Evolutionary conservation across 2,113 vertebrate genomes (phyloP), one percentile per base, ranked within the genome.

Genomic region (Oncorhynchus masou): DNA sequence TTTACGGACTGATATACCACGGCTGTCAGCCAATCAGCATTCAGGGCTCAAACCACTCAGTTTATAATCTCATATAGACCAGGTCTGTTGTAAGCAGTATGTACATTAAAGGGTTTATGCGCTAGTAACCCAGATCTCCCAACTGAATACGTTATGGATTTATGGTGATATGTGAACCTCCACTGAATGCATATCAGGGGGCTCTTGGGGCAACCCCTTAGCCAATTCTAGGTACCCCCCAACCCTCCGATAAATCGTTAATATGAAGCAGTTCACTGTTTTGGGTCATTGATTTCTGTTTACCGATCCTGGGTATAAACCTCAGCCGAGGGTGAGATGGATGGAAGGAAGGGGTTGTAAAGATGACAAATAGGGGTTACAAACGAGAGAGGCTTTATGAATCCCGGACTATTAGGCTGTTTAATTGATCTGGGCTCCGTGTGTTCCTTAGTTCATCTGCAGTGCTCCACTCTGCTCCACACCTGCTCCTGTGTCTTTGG

Each of bases 201-300:
- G 57, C 27, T 48, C 4, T 6, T 19, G 16, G 66, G 15, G 27
- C 16, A 19, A 19, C 4, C 29, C 19, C 31, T 19, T 39, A 39
- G 31, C 5, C 5, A 5, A 13, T 20, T 29, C 48, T 27, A 68
- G 67, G 68, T 70, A 70, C 54, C 67, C 66, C 62, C 7, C 60
- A 29, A 65, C 39, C 74, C 74, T 73, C 71, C 75, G 75, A 88
- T 87, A 91, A 90, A 92, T 91, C 73, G 73, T 88, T 90, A 60
- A 65, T 78, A 90, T 89, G 85, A 90, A 91, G 87, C 84, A 84
- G 85, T 81, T 77, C 81, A 77, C 84, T 66, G 73, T 82, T 81
- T 88, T 84, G 83, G 86, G 86, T 81, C 90, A 94, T 92, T 93
- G 91, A 94, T 94, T 92, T 90, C 88, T 83, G 84, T 93, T 93